Evolutionary conservation across 2,888 invertebrate genomes (phyloP).

Genomic region (Panzeria rudis): DNA sequence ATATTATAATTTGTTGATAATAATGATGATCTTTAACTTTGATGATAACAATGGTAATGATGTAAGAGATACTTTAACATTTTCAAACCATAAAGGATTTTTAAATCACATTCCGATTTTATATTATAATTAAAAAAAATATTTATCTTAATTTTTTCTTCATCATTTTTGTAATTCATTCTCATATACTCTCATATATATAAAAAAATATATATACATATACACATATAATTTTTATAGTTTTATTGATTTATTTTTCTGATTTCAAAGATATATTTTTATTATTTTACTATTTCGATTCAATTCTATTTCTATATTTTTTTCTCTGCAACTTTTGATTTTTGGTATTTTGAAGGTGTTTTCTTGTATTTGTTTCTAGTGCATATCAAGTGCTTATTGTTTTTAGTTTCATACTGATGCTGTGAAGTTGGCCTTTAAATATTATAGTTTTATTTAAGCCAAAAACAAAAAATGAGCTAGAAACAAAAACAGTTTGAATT

Average conservation of each 20-base stretch:
- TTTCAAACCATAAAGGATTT: slow-evolving; percentile 29
- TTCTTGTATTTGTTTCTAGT: slow-evolving; percentile 71
- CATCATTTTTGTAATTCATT: background rate
- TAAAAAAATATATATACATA: slow-evolving; percentile 1
- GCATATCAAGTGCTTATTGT: slow-evolving; percentile 68
- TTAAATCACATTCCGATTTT: slow-evolving; percentile 37
- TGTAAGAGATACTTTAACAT: slow-evolving; percentile 63
- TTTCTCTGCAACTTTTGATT: slow-evolving; percentile 24
- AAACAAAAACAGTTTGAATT: slow-evolving; percentile 35
- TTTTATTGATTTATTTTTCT: slow-evolving; percentile 56
- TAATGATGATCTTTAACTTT: slow-evolving; percentile 9
- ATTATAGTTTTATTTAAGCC: slow-evolving; percentile 45
- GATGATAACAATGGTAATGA: slow-evolving; percentile 12
- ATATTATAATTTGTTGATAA: slow-evolving; percentile 17
- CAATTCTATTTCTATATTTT: slow-evolving; percentile 33
- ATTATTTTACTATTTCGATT: background rate
- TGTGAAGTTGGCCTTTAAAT: slow-evolving; percentile 73
- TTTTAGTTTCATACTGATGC: slow-evolving; percentile 63
- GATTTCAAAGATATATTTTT: slow-evolving; percentile 52
- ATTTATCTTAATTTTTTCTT: background rate
- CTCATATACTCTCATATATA: background rate
- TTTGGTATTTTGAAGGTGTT: slow-evolving; percentile 72
- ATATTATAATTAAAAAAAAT: slow-evolving; percentile 51
- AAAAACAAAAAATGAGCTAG: slow-evolving; percentile 43
- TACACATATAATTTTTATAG: slow-evolving; percentile 10